Percentiles rank a stretch among this genome's conserved stretches.
These are phyloP conservation scores for Myioborus melanocephalus DNA, from an alignment of 2,797 vertebrate species.

Conservation along the genomic window DNA sequence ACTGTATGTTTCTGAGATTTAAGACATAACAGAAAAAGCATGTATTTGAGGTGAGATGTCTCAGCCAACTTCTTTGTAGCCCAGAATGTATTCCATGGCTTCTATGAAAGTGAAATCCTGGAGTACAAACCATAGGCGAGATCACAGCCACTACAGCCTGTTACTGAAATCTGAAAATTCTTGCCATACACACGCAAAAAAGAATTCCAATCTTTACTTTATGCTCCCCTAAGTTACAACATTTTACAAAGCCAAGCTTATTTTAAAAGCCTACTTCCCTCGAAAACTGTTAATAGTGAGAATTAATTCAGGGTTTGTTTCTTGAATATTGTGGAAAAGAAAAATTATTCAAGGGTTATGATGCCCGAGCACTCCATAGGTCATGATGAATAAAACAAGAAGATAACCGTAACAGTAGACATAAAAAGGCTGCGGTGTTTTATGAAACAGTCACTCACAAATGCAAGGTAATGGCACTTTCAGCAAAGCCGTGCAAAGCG, in stretches of 20 bases:
- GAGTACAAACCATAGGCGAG: not conserved
- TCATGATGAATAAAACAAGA: not conserved
- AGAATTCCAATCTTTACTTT: not conserved
- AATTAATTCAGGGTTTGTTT: not conserved
- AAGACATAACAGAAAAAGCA: not conserved
- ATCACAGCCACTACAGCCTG: not conserved
- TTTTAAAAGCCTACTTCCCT: not conserved
- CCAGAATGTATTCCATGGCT: not conserved
- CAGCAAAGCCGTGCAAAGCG: not conserved
- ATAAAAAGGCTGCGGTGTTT: rapidly evolving
- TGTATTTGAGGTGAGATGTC: not conserved
- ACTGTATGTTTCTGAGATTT: not conserved
- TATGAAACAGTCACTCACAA: not conserved
- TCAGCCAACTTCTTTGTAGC: not conserved
- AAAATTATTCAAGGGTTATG: not conserved
- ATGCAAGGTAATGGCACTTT: not conserved
- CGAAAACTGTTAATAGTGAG: not conserved
- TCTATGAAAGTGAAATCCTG: not conserved
- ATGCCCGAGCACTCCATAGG: not conserved
- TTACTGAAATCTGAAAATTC: not conserved
- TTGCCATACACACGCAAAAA: not conserved
- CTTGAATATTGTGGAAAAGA: not conserved
- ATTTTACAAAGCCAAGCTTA: not conserved
- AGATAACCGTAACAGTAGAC: not conserved
- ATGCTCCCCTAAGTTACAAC: not conserved